Evolutionary conservation across 1,140 invertebrate genomes (phyloP).

Genomic region (Tetranychus cinnabarinus): DNA sequence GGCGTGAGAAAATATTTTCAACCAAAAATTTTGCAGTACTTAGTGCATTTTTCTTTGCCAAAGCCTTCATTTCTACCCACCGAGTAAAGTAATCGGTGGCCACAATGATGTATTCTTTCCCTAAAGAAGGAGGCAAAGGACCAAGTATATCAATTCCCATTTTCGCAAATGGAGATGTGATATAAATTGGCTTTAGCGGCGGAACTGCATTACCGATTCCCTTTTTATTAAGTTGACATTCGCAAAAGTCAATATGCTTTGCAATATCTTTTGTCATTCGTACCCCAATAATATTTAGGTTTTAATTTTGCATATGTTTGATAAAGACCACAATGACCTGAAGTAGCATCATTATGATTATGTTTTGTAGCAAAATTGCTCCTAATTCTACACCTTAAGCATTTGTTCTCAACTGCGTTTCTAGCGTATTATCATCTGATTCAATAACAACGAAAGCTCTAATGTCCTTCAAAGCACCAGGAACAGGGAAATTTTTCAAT

Average conservation of each 20-base stretch:
- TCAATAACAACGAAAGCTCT: slow-evolving; percentile 6
- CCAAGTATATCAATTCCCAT: not conserved
- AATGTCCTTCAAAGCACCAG: slow-evolving; percentile 4
- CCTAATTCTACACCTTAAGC: not conserved
- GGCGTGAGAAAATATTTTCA: not conserved
- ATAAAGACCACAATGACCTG: not conserved
- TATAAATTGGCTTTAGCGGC: not conserved
- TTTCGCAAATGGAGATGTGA: not conserved
- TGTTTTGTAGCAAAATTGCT: not conserved
- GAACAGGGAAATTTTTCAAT: slow-evolving; percentile 9
- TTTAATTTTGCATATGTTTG: not conserved
- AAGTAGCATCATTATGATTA: not conserved
- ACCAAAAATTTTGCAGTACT: not conserved
- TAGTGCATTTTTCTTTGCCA: not conserved
- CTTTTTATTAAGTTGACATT: not conserved
- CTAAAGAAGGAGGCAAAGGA: not conserved
- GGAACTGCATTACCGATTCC: not conserved
- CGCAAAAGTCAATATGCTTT: not conserved
- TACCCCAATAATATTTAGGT: not conserved
- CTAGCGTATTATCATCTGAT: slow-evolving; percentile 3
- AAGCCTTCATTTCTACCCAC: not conserved
- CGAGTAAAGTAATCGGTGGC: not conserved
- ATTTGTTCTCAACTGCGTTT: not conserved
- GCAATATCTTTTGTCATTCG: not conserved
- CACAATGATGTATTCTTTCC: not conserved